Conservation (phyloP, 2,888 invertebrate genomes). For the Theretra japonica region DNA sequence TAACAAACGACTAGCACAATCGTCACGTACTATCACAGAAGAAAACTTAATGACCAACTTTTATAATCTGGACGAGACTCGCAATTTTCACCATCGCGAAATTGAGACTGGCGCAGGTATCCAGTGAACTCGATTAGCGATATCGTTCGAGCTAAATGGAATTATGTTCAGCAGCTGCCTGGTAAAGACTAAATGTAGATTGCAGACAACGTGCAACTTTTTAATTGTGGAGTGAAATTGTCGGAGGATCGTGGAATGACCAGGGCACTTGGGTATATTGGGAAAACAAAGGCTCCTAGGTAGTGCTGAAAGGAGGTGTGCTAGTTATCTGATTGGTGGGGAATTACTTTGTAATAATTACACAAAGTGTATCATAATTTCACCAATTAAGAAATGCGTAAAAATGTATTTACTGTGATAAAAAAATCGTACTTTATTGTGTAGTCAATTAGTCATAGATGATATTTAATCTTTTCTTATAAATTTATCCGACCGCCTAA, state of each 20-base stretch:
- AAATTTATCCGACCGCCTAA: too few species aligned
- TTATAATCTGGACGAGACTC: background rate
- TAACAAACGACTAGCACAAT: background rate
- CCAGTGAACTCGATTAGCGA: constrained; percentile 40
- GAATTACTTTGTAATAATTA: background rate
- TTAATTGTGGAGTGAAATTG: constrained; percentile 23
- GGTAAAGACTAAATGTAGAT: constrained; percentile 30
- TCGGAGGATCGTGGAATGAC: background rate
- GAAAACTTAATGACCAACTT: constrained; percentile 18
- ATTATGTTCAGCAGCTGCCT: constrained; percentile 39
- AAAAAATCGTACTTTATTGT: too few species aligned
- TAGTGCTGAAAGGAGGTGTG: background rate
- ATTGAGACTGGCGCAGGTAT: constrained; percentile 26
- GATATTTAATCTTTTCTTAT: too few species aligned
- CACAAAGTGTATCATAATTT: too few species aligned
- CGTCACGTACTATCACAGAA: background rate
- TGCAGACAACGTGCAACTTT: constrained; percentile 23
- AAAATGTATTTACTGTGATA: too few species aligned
- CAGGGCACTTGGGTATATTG: background rate
- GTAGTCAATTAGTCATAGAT: too few species aligned
- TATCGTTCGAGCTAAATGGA: constrained; percentile 39
- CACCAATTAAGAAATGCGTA: too few species aligned
- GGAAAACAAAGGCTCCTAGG: background rate
- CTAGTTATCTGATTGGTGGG: background rate
- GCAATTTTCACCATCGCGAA: constrained; percentile 31